Conservation (phyloP, 2,113 vertebrate species). For the Mustela nigripes region DNA sequence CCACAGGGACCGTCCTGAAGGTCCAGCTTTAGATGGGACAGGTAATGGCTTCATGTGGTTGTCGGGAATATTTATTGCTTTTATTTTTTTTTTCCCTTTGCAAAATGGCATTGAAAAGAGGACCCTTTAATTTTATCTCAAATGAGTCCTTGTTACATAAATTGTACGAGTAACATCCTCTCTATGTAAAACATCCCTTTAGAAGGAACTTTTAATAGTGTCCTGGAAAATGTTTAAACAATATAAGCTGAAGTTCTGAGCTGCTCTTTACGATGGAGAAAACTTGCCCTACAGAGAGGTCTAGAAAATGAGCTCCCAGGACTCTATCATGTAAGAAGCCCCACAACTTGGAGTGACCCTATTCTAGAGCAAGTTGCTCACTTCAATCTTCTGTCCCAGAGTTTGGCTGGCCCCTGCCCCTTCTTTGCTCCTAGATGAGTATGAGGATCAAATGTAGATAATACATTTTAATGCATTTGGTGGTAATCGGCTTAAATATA, state of each 20-base stretch:
- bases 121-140: not conserved
- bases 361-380: not conserved
- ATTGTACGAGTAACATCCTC: not conserved
- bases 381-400: not conserved
- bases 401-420: not conserved
- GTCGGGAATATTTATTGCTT: not conserved
- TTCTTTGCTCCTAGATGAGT: not conserved
- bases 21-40: not conserved
- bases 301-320: not conserved
- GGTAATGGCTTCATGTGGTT: not conserved
- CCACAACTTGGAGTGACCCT: not conserved
- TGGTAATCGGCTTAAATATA: not conserved
- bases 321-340: not conserved
- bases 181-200: not conserved
- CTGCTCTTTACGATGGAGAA: not conserved
- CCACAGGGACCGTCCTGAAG: rapidly evolving
- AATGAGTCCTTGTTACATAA: not conserved
- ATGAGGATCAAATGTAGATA: not conserved
- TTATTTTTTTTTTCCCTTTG: not conserved
- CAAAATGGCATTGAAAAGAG: not conserved
- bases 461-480: not conserved
- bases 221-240: not conserved
- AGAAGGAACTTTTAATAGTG: not conserved
- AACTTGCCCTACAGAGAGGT: not conserved
- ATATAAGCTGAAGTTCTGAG: not conserved